These are phyloP conservation scores for Lichenostomus cassidix DNA, from an alignment of 2,113 vertebrate genomes.

Conservation along the genomic window DNA sequence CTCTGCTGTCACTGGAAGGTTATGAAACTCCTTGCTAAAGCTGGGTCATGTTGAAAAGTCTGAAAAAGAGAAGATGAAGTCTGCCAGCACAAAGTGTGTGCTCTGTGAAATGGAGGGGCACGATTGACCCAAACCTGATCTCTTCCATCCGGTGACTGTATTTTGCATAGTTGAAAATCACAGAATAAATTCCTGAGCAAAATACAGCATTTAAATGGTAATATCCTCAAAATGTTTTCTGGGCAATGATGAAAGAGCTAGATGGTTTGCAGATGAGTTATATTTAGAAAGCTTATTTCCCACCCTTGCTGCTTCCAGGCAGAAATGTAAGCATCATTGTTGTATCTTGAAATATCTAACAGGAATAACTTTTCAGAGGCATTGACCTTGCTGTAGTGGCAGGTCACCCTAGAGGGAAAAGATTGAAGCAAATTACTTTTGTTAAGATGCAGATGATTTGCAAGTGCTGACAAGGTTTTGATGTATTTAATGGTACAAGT, in stretches of 20 bases:
- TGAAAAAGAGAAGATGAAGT: neutral
- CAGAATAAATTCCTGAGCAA: neutral
- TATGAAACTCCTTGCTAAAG: neutral
- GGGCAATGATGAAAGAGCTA: neutral
- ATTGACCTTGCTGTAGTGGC: conserved; percentile 48
- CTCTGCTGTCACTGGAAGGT: neutral
- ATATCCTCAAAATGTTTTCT: neutral
- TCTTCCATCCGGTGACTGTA: neutral
- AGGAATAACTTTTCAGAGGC: conserved; percentile 39
- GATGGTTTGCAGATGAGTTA: neutral
- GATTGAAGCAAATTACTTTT: conserved; percentile 46
- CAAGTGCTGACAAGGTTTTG: conserved; percentile 56
- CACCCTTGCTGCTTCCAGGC: conserved; percentile 2
- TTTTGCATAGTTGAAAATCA: neutral
- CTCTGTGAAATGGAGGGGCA: neutral
- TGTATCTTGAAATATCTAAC: conserved; percentile 33
- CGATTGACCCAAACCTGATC: neutral
- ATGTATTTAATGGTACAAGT: conserved; percentile 60
- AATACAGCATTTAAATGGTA: neutral
- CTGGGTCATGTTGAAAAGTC: neutral
- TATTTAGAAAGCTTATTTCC: conserved; percentile 11
- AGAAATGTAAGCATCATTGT: conserved; percentile 27
- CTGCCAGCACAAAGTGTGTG: neutral
- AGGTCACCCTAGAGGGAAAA: conserved; percentile 53
- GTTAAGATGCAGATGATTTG: conserved; percentile 61